Evolutionary conservation across 53 echinoderm and acorn worm genomes (phyloP).

Genomic region (Apostichopus leukothele): DNA sequence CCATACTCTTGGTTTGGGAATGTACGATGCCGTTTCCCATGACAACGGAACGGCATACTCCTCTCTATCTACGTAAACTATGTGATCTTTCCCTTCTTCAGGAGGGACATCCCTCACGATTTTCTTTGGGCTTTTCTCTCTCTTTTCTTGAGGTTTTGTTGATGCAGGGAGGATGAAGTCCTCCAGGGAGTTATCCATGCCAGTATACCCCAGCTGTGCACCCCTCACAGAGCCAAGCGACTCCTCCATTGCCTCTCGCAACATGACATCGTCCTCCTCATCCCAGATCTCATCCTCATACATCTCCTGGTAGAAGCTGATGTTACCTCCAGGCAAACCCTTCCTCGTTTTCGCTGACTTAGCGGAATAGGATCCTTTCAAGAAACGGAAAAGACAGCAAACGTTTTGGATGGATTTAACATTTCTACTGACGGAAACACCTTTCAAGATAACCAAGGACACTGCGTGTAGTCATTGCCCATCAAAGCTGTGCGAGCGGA

Average conservation of each 20-base stretch:
- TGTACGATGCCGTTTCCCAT: background rate
- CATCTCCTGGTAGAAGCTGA: conserved; percentile 12
- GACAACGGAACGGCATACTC: conserved; percentile 22
- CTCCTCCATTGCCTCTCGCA: conserved; percentile 21
- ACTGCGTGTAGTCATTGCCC: no score
- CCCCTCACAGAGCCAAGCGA: background rate
- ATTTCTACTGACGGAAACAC: no score
- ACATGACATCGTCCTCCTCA: conserved; percentile 14
- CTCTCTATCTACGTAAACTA: conserved; percentile 31
- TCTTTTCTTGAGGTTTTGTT: background rate
- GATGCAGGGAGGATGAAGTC: background rate
- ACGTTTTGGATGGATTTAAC: no score
- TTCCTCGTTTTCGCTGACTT: conserved; percentile 38
- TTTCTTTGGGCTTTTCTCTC: background rate
- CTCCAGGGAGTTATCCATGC: background rate
- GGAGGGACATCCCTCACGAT: background rate
- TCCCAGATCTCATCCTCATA: conserved; percentile 34
- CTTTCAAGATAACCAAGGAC: no score
- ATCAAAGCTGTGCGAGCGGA: no score
- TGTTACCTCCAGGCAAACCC: conserved; percentile 29
- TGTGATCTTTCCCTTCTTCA: conserved; percentile 13
- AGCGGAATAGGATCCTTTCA: background rate
- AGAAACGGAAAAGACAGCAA: background rate
- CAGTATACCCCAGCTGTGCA: background rate
- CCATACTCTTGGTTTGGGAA: conserved; percentile 5